Evolutionary conservation across 2,113 vertebrate species (phyloP), one percentile per base, ranked within the genome.

Genomic region (Bostrychus sinensis): DNA sequence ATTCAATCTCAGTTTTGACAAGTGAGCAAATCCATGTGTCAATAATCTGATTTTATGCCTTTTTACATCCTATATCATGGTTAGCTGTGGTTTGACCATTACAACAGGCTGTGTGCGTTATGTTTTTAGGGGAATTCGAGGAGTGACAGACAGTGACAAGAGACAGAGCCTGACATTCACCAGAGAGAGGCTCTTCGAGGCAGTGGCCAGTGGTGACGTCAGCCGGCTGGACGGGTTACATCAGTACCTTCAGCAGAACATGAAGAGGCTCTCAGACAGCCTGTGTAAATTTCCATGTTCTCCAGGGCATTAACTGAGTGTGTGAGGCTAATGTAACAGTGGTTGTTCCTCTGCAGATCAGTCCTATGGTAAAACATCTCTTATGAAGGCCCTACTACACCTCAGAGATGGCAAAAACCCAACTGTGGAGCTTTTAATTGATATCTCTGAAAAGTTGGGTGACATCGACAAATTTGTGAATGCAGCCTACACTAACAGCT

Each of bases 351-450:
- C 71, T 76, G 12, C 46, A 98, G 96, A 97, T 84, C 90, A 91
- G 7, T 93, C 93, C 62, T 92, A 94, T 0, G 96, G 96, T 41
- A 99, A 99, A 89, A 98, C 93, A 0, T 92, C 92, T 43, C 85
- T 98, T 45, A 89, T 97, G 88, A 99, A 99, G 84, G 97, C 95
- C 16, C 93, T 99, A 86, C 89, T 99, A 75, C 96, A 98, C 75
- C 80, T 98, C 13, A 92, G 81, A 17, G 77, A 94, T 0, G 93
- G 93, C 19, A 90, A 92, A 80, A 99, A 98, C 0, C 86, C 91
- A 14, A 94, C 94, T 1, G 91, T 98, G 51, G 90, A 94, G 1
- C 60, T 91, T 43, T 86, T 99, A 17, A 84, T 99, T 38, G 91
- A 93, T 38, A 92, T 96, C 13, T 95, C 96, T 4, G 91, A 94